A percentile compares a stretch with the other conserved stretches of the same genome.
Evolutionary conservation across 2,113 vertebrate species (phyloP).

Genomic region (Pterocles orientalis): DNA sequence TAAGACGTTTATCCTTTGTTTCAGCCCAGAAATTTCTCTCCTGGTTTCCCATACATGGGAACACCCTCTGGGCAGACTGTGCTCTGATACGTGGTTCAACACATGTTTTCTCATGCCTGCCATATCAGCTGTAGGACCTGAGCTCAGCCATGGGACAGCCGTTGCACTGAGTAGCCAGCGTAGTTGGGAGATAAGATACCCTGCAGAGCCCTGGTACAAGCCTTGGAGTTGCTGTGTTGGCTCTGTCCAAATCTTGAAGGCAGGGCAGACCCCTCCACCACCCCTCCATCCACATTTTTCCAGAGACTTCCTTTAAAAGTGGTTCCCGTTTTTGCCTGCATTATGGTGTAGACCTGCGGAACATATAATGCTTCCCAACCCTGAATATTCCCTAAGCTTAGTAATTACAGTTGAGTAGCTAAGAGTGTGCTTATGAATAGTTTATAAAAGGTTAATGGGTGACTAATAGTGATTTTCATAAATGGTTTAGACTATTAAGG

Average conservation of each 20-base stretch:
- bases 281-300: background rate
- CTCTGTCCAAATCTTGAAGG: background rate
- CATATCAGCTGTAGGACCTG: background rate
- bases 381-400: slow-evolving; percentile 16
- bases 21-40: slow-evolving; percentile 24
- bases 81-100: fast-evolving
- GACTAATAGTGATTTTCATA: slow-evolving; percentile 49
- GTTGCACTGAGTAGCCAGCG: background rate
- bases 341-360: background rate
- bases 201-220: background rate
- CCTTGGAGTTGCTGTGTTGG: background rate
- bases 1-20: slow-evolving; percentile 54
- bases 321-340: background rate
- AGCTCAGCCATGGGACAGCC: background rate
- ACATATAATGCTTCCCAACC: background rate
- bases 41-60: background rate
- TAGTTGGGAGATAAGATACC: background rate
- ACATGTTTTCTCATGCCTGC: background rate
- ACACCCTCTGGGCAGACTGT: background rate
- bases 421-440: slow-evolving; percentile 43
- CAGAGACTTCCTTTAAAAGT: background rate
- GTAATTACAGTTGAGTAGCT: slow-evolving; percentile 32
- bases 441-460: slow-evolving; percentile 54
- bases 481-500: background rate
- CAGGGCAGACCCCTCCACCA: background rate